Conservation (phyloP, 2,888 invertebrate genomes). For the Lepidonotus clava region DNA sequence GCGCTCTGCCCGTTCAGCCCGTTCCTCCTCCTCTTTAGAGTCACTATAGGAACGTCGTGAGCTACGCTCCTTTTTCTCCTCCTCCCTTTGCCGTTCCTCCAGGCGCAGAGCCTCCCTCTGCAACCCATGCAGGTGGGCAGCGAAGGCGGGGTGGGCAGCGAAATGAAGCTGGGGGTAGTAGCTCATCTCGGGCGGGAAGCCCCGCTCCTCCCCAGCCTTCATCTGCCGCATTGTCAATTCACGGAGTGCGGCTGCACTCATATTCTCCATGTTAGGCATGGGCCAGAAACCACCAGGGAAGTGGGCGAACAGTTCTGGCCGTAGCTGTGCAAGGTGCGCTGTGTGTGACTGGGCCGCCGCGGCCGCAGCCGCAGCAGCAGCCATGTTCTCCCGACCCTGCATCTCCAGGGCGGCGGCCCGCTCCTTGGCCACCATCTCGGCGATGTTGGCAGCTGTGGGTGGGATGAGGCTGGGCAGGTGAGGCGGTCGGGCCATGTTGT, state of each 20-base stretch:
- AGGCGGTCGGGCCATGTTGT: constrained; percentile 46
- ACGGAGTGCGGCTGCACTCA: constrained; percentile 32
- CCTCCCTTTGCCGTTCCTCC: constrained; percentile 13
- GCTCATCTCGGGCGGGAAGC: constrained; percentile 40
- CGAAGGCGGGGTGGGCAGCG: constrained; percentile 20
- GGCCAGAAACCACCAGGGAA: constrained; percentile 40
- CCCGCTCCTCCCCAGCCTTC: constrained; percentile 40
- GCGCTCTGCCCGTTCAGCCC: constrained; percentile 25
- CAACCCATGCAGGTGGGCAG: constrained; percentile 37
- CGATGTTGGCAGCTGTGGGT: constrained; percentile 12
- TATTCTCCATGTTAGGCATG: constrained; percentile 37
- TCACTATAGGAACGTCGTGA: constrained; percentile 22
- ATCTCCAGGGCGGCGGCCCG: constrained; percentile 13
- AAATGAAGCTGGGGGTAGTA: constrained; percentile 48
- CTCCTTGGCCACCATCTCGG: constrained; percentile 8
- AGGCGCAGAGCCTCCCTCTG: constrained; percentile 23
- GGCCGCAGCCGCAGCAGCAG: background rate
- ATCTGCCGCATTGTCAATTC: constrained; percentile 36
- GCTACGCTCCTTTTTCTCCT: constrained; percentile 43
- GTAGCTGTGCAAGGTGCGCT: background rate
- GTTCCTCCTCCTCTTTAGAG: constrained; percentile 1
- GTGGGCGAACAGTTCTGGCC: constrained; percentile 42
- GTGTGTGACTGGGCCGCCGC: constrained; percentile 41
- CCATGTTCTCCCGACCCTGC: constrained; percentile 32
- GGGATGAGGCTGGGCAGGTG: constrained; percentile 34